These are phyloP conservation scores for Drosophila kanapiae DNA, from an alignment of 1,140 invertebrate genomes.

Conservation along the genomic window DNA sequence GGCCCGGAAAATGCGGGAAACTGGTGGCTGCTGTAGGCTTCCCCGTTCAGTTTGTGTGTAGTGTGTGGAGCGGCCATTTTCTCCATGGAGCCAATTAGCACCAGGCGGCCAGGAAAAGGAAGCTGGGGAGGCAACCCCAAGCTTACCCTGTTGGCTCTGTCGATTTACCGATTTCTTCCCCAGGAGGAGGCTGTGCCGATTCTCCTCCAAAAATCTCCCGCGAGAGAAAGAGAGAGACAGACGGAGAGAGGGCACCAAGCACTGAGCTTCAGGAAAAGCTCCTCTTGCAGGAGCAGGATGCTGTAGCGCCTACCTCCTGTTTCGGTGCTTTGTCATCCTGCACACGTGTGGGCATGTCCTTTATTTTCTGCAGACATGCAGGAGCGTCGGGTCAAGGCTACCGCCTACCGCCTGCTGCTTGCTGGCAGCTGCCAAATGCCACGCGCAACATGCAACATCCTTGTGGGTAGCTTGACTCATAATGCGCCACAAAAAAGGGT, in stretches of 20 bases:
- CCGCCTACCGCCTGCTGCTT: conserved; percentile 6
- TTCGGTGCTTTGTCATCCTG: conserved; percentile 25
- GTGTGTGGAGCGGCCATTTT: conserved; percentile 78
- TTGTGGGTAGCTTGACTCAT: conserved; percentile 20
- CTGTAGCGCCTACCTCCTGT: not conserved
- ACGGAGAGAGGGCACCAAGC: not conserved
- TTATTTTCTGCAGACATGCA: conserved; percentile 28
- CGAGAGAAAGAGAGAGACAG: not conserved
- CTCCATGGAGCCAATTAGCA: conserved; percentile 83
- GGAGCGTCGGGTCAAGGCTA: conserved; percentile 38
- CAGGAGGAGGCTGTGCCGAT: conserved; percentile 32
- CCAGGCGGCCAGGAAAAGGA: conserved; percentile 74
- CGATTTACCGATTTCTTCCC: conserved; percentile 50
- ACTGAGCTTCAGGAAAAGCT: conserved; percentile 39
- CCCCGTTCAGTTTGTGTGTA: conserved; percentile 40
- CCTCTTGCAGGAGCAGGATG: conserved; percentile 20
- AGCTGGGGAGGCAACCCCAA: conserved; percentile 27
- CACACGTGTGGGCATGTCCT: conserved; percentile 31
- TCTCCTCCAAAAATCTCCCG: conserved; percentile 36
- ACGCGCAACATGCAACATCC: conserved; percentile 39
- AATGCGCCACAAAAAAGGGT: conserved; percentile 19
- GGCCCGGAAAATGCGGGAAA: conserved; percentile 15
- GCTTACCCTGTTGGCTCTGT: conserved; percentile 12
- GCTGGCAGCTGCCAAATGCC: conserved; percentile 27
- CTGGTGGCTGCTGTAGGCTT: conserved; percentile 13